These are phyloP conservation scores for Drosophila gunungcola DNA, from an alignment of 1,140 invertebrate species.

Conservation along the genomic window DNA sequence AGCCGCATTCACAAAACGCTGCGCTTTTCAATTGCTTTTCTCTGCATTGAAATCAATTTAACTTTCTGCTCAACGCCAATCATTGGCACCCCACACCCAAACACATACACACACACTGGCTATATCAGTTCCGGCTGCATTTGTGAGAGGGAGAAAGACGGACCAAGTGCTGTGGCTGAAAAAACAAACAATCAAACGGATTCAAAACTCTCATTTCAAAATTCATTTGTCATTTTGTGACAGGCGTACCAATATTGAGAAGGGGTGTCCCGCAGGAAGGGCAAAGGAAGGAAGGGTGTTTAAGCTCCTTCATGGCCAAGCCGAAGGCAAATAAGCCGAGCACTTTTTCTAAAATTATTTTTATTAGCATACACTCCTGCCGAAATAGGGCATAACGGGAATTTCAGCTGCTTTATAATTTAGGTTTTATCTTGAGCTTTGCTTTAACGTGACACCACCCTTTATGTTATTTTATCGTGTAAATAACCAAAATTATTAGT, in stretches of 20 bases:
- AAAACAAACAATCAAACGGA: slow-evolving; percentile 72
- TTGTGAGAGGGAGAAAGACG: slow-evolving; percentile 2
- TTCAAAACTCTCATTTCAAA: slow-evolving; percentile 77
- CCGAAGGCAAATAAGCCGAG: slow-evolving; percentile 33
- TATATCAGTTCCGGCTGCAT: slow-evolving; percentile 38
- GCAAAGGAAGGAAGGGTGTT: not conserved
- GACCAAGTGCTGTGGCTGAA: slow-evolving; percentile 30
- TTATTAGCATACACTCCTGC: slow-evolving; percentile 1
- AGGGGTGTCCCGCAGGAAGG: slow-evolving; percentile 1
- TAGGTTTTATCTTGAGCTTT: not conserved
- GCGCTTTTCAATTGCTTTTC: slow-evolving; percentile 76
- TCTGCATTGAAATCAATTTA: slow-evolving; percentile 80
- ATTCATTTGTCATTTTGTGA: slow-evolving; percentile 81
- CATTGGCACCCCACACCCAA: slow-evolving; percentile 66
- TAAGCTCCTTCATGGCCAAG: slow-evolving; percentile 35
- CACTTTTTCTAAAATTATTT: slow-evolving; percentile 26
- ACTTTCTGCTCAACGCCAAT: slow-evolving; percentile 80
- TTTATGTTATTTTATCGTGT: no score
- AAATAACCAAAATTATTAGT: no score
- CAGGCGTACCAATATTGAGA: slow-evolving; percentile 66
- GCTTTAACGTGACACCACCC: no score
- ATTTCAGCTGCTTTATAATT: not conserved
- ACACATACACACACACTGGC: slow-evolving; percentile 17
- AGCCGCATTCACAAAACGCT: slow-evolving; percentile 73
- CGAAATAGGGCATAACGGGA: not conserved